Evolutionary conservation across 1,140 invertebrate species (phyloP), one percentile per base, ranked within the genome.

Genomic region (Ips nitidus): DNA sequence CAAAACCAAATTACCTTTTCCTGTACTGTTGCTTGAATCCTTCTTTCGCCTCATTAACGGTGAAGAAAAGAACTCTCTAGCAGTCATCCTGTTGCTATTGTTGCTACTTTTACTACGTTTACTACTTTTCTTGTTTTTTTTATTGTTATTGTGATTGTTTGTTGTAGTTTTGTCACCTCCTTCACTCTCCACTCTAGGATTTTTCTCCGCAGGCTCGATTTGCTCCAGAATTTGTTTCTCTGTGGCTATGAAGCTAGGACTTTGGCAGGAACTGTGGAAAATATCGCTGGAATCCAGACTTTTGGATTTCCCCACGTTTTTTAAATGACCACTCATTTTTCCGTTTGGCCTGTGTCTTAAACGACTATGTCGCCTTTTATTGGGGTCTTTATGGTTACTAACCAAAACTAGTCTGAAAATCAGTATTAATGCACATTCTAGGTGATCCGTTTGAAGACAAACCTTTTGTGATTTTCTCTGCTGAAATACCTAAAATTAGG

Each of bases 201-300:
- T 22, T 7, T 58, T 58, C 40, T 41, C 40, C 1, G 40, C 38
- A 38, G 64, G 57, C 40, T 71, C 70, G 7, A 36, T 62, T 57
- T 66, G 64, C 61, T 71, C 70, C 1, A 50, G 61, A 64, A 70
- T 70, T 39, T 70, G 47, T 39, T 71, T 61, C 43, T 71, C 62
- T 50, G 52, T 71, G 7, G 61, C 3, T n/a, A 67, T 47, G 52
- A 71, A 71, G 58, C 42, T 71, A 38, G 66, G 39, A 36, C 40
- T 60, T 40, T 52, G 3, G 47, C 7, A 57, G 4, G 63, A 41
- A 64, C 55, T 72, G 45, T 71, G 70, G 60, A 88, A 86, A 69
- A 90, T 82, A 74, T 94, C 92, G 73, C 90, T 91, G 0, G 91
- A 94, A 78, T 94, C 93, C 6, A 94, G 81, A 76, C 91, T 93